phyloP scores from a whole-genome alignment of 2,888 invertebrate genomes.

The Megalurothrips usitatus region DNA sequence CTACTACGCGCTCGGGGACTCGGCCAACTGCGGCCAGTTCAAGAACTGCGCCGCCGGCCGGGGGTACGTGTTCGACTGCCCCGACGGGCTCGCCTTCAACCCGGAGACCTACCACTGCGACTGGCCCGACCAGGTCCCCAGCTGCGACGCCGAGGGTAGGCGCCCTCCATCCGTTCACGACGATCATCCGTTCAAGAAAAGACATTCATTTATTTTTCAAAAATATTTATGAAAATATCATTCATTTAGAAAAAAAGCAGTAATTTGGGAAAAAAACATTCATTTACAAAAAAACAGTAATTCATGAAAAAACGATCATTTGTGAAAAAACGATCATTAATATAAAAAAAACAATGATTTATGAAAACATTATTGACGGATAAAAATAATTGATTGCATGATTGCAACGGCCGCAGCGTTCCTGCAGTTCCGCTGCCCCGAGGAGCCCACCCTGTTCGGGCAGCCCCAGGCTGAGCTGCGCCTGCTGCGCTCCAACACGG shows the following conservation, averaged over 20 bases:
- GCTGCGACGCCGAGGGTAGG: conserved; percentile 75
- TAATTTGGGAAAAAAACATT: too few relatives aligned
- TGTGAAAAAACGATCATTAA: too few relatives aligned
- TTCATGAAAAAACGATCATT: too few relatives aligned
- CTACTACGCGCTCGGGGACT: conserved; percentile 67
- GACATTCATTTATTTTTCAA: neutral
- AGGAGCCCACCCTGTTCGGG: conserved; percentile 44
- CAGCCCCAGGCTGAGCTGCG: conserved; percentile 39
- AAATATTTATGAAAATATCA: too few relatives aligned
- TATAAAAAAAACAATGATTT: too few relatives aligned
- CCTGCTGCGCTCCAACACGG: conserved; percentile 53
- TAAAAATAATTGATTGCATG: too few relatives aligned
- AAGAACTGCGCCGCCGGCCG: conserved; percentile 78
- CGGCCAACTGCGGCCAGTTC: conserved; percentile 68
- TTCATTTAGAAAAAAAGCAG: too few relatives aligned
- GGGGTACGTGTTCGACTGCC: conserved; percentile 67
- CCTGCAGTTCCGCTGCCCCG: conserved; percentile 75
- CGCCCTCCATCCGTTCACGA: neutral
- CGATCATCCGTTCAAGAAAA: neutral
- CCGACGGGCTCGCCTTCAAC: conserved; percentile 77
- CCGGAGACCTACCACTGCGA: conserved; percentile 70
- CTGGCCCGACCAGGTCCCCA: conserved; percentile 79
- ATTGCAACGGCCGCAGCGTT: conserved; percentile 59
- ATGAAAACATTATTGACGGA: too few relatives aligned
- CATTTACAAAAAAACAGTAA: too few relatives aligned